phyloP scores from a whole-genome alignment of 2,888 invertebrate genomes.

The Tetramorium bicarinatum region DNA sequence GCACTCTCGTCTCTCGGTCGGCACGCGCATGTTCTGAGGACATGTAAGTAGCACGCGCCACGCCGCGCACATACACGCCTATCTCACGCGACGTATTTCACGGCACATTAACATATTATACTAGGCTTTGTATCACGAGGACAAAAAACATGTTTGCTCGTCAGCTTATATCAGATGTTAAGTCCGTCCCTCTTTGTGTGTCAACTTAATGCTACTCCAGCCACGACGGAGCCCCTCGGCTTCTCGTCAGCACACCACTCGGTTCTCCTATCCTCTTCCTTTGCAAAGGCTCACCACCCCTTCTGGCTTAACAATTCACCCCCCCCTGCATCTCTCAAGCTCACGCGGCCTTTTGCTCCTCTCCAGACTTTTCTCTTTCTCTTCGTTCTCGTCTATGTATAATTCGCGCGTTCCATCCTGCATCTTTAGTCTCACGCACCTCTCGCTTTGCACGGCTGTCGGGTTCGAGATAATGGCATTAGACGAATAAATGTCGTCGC shows the following conservation, averaged over 20 bases:
- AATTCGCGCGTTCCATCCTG: constrained; percentile 3
- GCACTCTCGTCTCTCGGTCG: neutral
- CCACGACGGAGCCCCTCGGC: constrained; percentile 70
- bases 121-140: constrained; percentile 65
- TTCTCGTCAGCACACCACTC: constrained; percentile 62
- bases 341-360: neutral
- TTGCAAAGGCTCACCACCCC: neutral
- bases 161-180: constrained; percentile 81
- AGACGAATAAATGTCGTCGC: constrained; percentile 29
- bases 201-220: constrained; percentile 82
- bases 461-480: neutral
- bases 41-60: neutral
- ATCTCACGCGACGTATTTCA: constrained; percentile 76
- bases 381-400: constrained; percentile 13
- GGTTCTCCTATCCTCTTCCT: constrained; percentile 20
- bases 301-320: constrained; percentile 24
- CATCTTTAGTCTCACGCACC: neutral
- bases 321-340: neutral
- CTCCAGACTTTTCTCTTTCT: neutral
- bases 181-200: constrained; percentile 79
- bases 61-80: constrained; percentile 57
- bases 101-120: constrained; percentile 80
- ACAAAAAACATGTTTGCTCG: constrained; percentile 81
- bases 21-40: constrained; percentile 11
- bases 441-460: neutral